Conservation (phyloP, 1,140 invertebrate species). For the Drosophila albomicans region DNA sequence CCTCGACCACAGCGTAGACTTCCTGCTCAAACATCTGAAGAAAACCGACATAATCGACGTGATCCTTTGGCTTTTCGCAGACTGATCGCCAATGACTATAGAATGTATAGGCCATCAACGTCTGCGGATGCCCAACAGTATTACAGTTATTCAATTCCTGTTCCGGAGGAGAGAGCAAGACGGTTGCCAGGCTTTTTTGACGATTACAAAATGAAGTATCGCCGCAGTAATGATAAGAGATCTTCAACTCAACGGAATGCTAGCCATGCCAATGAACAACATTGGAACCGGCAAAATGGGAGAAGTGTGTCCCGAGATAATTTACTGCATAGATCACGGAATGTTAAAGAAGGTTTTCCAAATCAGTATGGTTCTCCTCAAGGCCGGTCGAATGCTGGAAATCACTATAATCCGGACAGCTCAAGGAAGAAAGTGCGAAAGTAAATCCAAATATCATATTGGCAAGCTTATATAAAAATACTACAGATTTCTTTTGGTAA, state of each 20-base stretch:
- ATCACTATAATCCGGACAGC: not conserved
- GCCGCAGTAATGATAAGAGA: not conserved
- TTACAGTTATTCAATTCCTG: conserved; percentile 3
- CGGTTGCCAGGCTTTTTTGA: not conserved
- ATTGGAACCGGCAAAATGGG: not conserved
- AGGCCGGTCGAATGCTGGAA: conserved; percentile 9
- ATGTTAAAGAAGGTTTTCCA: not conserved
- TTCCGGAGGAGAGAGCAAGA: conserved; percentile 3
- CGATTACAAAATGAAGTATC: conserved; percentile 7
- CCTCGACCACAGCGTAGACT: conserved; percentile 15
- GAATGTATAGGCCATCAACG: not conserved
- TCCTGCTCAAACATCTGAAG: not conserved
- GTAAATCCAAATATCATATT: not conserved
- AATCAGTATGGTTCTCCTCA: not conserved
- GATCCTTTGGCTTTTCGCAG: conserved; percentile 26
- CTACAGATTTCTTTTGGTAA: no score
- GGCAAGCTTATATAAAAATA: no score
- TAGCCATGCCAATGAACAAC: not conserved
- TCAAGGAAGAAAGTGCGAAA: conserved; percentile 10
- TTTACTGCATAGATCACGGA: conserved; percentile 6
- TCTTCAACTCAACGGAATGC: not conserved
- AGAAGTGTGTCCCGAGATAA: conserved; percentile 10
- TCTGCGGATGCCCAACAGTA: not conserved
- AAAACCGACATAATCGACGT: not conserved
- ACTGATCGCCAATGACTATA: conserved; percentile 28